A percentile compares a stretch with the other conserved stretches of the same genome.
Evolutionary conservation across 2,113 vertebrate species (phyloP).

Genomic region (Xenopus borealis): DNA sequence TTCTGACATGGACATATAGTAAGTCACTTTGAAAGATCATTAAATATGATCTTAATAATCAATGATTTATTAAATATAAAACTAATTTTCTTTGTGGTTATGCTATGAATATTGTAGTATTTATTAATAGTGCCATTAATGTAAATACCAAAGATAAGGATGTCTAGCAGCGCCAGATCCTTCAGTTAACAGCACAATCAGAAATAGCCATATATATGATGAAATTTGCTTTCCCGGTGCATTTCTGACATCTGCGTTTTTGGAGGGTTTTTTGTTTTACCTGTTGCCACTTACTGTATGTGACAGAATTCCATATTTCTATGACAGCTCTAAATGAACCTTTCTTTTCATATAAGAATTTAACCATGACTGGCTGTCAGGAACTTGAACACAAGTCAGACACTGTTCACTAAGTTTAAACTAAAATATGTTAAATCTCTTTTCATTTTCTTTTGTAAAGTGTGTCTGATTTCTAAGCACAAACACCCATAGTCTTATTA

Average conservation of each 20-base stretch:
- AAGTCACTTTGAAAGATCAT: no score
- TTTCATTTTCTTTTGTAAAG: background rate
- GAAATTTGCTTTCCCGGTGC: constrained; percentile 15
- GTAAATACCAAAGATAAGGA: no score
- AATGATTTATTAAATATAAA: no score
- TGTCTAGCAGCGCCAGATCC: no score
- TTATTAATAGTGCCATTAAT: no score
- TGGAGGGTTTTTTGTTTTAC: constrained; percentile 6
- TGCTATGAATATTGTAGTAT: no score
- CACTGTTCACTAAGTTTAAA: constrained; percentile 6
- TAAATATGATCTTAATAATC: no score
- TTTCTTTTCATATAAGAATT: constrained; percentile 36
- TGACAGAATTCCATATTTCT: constrained; percentile 28
- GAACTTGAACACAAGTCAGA: constrained; percentile 31
- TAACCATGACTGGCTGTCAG: constrained; percentile 38
- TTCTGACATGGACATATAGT: no score
- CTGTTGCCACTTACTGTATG: background rate
- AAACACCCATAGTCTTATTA: no score
- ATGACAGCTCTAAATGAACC: constrained; percentile 32
- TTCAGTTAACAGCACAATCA: no score
- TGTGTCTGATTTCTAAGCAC: no score
- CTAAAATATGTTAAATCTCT: constrained; percentile 4
- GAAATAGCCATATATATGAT: constrained; percentile 9
- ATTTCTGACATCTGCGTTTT: constrained; percentile 7
- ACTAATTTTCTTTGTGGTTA: no score